These are phyloP conservation scores for Drosophila tsacasi DNA, from an alignment of 1,140 invertebrate species.

Conservation along the genomic window DNA sequence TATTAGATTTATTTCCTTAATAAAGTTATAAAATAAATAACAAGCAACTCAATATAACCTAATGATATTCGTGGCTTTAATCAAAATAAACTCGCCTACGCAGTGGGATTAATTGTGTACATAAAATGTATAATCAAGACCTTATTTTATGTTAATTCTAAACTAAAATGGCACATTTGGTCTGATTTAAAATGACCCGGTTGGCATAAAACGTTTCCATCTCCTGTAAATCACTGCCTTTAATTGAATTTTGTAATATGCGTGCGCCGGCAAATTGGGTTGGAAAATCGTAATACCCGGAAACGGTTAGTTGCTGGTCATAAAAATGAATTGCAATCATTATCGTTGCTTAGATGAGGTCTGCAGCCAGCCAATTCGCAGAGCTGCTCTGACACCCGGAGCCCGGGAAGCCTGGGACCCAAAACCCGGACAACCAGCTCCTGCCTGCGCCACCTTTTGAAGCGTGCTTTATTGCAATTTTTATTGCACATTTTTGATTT, in stretches of 20 bases:
- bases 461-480: constrained; percentile 65
- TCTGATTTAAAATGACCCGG: constrained; percentile 18
- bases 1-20: background rate
- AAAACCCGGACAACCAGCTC: background rate
- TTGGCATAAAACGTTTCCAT: constrained; percentile 18
- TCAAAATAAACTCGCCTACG: background rate
- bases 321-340: constrained; percentile 81
- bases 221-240: constrained; percentile 23
- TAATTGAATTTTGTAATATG: constrained; percentile 54
- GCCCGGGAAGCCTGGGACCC: background rate
- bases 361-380: constrained; percentile 35
- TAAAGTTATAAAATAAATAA: background rate
- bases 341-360: constrained; percentile 79
- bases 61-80: background rate
- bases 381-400: background rate
- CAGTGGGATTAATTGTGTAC: background rate
- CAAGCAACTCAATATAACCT: background rate
- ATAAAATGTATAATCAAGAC: background rate
- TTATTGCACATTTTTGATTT: constrained; percentile 80
- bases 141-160: constrained; percentile 7
- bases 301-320: constrained; percentile 66
- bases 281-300: constrained; percentile 62
- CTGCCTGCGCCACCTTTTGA: constrained; percentile 49
- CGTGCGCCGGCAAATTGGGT: constrained; percentile 67
- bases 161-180: constrained; percentile 5